Evolutionary conservation across 2,797 vertebrate species (phyloP).

Genomic region (Falco columbarius): DNA sequence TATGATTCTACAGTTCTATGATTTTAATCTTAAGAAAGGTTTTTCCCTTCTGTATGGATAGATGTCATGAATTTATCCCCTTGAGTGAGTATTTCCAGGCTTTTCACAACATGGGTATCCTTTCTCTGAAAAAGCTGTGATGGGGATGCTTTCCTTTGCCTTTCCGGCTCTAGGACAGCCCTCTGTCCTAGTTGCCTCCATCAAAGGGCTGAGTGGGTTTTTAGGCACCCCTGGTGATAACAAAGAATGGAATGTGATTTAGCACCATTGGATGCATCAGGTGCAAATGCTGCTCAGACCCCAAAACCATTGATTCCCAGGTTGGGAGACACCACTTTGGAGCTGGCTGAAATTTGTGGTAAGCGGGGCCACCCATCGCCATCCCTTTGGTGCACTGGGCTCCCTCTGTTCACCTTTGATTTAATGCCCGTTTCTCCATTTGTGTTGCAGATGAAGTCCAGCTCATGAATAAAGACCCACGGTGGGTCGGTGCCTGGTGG

Average conservation of each 20-base stretch:
- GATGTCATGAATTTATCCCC: neutral
- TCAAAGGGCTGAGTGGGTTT: neutral
- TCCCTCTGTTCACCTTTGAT: rapidly evolving
- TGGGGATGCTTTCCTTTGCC: neutral
- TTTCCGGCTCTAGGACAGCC: neutral
- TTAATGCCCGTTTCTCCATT: neutral
- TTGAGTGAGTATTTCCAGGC: neutral
- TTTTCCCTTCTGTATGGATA: neutral
- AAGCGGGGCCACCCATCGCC: too few species aligned
- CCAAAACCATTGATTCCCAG: neutral
- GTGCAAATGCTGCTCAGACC: neutral
- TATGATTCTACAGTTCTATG: too few species aligned
- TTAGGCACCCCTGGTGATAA: neutral
- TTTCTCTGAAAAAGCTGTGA: neutral
- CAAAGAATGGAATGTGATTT: rapidly evolving
- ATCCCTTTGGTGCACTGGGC: neutral
- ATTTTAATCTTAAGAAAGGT: neutral
- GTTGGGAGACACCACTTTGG: neutral
- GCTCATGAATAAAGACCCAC: slow-evolving; percentile 80
- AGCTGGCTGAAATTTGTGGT: rapidly evolving
- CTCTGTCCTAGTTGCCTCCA: neutral
- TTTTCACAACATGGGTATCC: neutral
- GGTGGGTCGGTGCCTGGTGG: slow-evolving; percentile 98
- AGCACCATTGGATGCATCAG: neutral
- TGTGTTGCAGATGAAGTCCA: slow-evolving; percentile 77